Evolutionary conservation across 2,888 invertebrate species (phyloP).

Genomic region (Drosophila neoperkinsi): DNA sequence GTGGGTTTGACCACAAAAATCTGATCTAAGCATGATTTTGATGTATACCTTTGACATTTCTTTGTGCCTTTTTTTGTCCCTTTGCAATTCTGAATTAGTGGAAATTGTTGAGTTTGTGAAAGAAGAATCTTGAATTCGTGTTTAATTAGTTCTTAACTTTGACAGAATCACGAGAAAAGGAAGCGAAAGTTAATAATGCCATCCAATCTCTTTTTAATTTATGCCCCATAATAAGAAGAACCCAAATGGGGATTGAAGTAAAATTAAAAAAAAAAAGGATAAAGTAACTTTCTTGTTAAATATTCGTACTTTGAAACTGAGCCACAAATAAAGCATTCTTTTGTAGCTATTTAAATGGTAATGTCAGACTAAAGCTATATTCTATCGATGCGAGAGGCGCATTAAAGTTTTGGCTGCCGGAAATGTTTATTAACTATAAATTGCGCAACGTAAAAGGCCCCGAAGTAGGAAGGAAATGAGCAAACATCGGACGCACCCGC

Average conservation of each 20-base stretch:
- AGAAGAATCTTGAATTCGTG: not conserved
- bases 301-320: not conserved
- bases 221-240: not conserved
- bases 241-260: not conserved
- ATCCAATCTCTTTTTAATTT: not conserved
- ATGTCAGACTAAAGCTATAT: not conserved
- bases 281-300: not conserved
- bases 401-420: conserved; percentile 58
- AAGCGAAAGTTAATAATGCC: not conserved
- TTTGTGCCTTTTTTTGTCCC: not conserved
- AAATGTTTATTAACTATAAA: conserved; percentile 79
- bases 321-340: conserved; percentile 1
- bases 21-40: not conserved
- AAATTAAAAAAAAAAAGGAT: not conserved
- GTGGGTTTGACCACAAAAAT: not conserved
- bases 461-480: conserved; percentile 71
- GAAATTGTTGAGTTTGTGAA: not conserved
- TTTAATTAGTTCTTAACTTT: conserved; percentile 1
- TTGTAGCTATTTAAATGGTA: not conserved
- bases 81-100: not conserved
- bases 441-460: conserved; percentile 61
- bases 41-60: not conserved
- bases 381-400: conserved; percentile 19
- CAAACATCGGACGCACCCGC: conserved; percentile 76
- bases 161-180: not conserved